Percentiles rank a stretch among this genome's conserved stretches.
These are phyloP conservation scores for Sitta carolinensis DNA, from an alignment of 2,797 vertebrate genomes.

Conservation along the genomic window DNA sequence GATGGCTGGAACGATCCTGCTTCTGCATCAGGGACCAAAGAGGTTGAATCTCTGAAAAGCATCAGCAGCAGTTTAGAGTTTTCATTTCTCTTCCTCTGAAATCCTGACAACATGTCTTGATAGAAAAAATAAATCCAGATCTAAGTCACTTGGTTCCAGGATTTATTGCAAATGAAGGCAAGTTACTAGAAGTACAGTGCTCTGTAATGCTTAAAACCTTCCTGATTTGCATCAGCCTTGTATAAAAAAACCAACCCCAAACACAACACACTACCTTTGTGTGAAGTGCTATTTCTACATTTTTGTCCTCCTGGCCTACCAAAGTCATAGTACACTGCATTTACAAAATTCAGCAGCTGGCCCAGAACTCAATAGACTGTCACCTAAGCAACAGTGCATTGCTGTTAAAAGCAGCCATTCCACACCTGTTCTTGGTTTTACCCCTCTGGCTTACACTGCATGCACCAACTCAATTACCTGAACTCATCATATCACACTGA, in stretches of 20 bases:
- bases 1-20: not conserved
- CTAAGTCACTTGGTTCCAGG: not conserved
- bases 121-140: not conserved
- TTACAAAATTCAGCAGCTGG: not conserved
- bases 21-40: not conserved
- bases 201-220: not conserved
- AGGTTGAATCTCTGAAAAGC: not conserved
- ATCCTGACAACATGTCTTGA: not conserved
- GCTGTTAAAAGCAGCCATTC: not conserved
- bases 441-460: not conserved
- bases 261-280: not conserved
- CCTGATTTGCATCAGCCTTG: accelerated
- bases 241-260: not conserved
- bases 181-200: not conserved
- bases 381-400: not conserved
- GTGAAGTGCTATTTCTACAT: not conserved
- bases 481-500: not conserved
- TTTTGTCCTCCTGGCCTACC: not conserved
- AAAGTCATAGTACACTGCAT: not conserved
- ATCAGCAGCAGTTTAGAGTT: not conserved
- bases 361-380: not conserved
- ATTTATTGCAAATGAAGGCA: not conserved
- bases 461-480: not conserved
- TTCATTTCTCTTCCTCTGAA: not conserved
- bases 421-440: not conserved